A percentile compares a stretch with the other conserved stretches of the same genome.
These are phyloP conservation scores for Turnix velox DNA, from an alignment of 2,113 vertebrate species.

Conservation along the genomic window DNA sequence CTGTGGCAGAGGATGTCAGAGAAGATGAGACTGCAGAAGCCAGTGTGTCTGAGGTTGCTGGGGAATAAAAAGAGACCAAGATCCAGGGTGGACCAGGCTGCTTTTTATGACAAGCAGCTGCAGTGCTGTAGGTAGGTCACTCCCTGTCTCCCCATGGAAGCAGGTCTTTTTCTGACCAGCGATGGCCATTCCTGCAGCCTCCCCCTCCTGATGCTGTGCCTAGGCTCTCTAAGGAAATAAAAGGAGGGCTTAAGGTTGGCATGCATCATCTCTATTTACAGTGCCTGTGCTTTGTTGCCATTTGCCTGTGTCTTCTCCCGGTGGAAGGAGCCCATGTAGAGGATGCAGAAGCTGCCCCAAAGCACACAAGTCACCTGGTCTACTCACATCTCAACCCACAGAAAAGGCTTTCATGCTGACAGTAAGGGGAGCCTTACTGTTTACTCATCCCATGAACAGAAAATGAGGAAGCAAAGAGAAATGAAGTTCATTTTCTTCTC, in stretches of 20 bases:
- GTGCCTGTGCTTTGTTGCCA: neutral
- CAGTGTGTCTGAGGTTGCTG: neutral
- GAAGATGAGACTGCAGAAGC: neutral
- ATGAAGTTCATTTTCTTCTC: constrained; percentile 49
- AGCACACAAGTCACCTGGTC: neutral
- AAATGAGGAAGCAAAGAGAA: constrained; percentile 14
- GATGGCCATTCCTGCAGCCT: neutral
- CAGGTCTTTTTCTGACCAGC: neutral
- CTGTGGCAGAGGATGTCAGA: neutral
- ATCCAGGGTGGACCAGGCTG: neutral
- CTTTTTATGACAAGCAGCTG: neutral
- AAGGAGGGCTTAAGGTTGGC: neutral
- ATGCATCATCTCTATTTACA: neutral
- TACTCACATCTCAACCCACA: rapidly evolving
- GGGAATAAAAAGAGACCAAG: neutral
- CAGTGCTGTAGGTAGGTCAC: neutral
- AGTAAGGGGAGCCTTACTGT: too few relatives aligned
- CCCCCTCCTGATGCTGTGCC: neutral
- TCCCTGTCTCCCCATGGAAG: neutral
- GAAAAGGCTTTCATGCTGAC: neutral
- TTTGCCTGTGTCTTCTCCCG: too few relatives aligned
- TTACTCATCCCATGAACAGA: neutral
- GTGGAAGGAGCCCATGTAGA: neutral
- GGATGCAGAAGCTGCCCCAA: neutral
- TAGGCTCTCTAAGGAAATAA: neutral